Conservation (phyloP, 1,140 invertebrate species). For the Calycopis cecrops region DNA sequence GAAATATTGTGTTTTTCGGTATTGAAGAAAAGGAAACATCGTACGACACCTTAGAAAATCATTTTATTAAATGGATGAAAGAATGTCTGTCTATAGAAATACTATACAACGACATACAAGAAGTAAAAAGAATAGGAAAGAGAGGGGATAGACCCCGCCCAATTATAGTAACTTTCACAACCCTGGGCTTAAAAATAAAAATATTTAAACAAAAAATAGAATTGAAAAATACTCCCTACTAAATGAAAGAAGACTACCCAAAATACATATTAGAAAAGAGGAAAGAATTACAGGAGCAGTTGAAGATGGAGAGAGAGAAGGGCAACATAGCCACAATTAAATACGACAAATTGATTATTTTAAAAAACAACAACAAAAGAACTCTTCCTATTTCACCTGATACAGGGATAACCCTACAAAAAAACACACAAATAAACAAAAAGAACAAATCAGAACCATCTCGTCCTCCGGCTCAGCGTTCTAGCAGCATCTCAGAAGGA, state of each 20-base stretch:
- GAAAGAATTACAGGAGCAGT: too few species aligned
- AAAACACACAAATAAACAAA: neutral
- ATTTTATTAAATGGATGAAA: constrained; percentile 12
- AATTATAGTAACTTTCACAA: too few species aligned
- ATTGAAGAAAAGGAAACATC: constrained; percentile 21
- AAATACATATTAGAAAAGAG: too few species aligned
- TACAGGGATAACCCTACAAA: neutral
- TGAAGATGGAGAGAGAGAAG: constrained; percentile 14
- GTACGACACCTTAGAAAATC: constrained; percentile 16
- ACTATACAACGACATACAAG: constrained; percentile 14
- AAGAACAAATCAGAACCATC: neutral
- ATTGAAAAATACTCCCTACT: too few species aligned
- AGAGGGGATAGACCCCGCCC: too few species aligned
- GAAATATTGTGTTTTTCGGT: too few species aligned
- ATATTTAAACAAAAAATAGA: too few species aligned
- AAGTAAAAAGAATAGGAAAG: constrained; percentile 19
- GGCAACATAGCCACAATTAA: constrained; percentile 17
- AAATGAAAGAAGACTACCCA: too few species aligned
- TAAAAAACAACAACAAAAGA: neutral
- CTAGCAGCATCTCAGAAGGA: constrained; percentile 15
- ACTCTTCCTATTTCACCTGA: neutral
- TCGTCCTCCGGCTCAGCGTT: neutral
- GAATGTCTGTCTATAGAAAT: constrained; percentile 5
- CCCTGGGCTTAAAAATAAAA: too few species aligned
- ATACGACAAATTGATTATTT: constrained; percentile 12